Evolutionary conservation across 2,888 invertebrate species (phyloP).

Genomic region (Phyllotreta striolata): DNA sequence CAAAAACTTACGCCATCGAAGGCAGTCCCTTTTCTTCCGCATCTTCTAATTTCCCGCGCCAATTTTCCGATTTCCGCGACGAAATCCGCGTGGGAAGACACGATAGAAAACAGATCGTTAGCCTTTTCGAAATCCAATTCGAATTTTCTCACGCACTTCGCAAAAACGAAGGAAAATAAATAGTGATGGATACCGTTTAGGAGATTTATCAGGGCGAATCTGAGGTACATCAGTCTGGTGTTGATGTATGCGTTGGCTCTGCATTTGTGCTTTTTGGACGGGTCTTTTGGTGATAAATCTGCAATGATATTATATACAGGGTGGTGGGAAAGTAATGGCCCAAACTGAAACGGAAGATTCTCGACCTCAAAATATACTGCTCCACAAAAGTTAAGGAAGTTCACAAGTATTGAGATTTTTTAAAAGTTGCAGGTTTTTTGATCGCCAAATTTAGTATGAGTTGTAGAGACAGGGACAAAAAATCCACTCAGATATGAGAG

Average conservation of each 20-base stretch:
- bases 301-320: too few species aligned
- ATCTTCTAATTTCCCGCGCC: conserved; percentile 45
- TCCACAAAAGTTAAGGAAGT: too few species aligned
- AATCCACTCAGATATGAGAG: too few species aligned
- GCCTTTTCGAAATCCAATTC: conserved; percentile 55
- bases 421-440: too few species aligned
- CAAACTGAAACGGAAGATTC: too few species aligned
- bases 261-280: conserved; percentile 15
- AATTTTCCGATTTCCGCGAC: conserved; percentile 49
- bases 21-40: conserved; percentile 45
- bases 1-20: conserved; percentile 50
- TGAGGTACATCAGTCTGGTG: conserved; percentile 49
- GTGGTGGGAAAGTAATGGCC: too few species aligned
- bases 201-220: conserved; percentile 54
- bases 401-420: too few species aligned
- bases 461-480: too few species aligned
- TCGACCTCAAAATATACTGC: too few species aligned
- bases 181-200: conserved; percentile 57
- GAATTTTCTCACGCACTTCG: conserved; percentile 50
- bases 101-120: conserved; percentile 54
- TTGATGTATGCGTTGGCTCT: conserved; percentile 36
- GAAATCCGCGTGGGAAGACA: conserved; percentile 53
- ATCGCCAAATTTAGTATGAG: too few species aligned
- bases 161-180: conserved; percentile 54
- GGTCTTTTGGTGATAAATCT: background rate